Evolutionary conservation across 2,797 vertebrate genomes (phyloP), one percentile per base, ranked within the genome.

Genomic region (Hippocampus kuda): DNA sequence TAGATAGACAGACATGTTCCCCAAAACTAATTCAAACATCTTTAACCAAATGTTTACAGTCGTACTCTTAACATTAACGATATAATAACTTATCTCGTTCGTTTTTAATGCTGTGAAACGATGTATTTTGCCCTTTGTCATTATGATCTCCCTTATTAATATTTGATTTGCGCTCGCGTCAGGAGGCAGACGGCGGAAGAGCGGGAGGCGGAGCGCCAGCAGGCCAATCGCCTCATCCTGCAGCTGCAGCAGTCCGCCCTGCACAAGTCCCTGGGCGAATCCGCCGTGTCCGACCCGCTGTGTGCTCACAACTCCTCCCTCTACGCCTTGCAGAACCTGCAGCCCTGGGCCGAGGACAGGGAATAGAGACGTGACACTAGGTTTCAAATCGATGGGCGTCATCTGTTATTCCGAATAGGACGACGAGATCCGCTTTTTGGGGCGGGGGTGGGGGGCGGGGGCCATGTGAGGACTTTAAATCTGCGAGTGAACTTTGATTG

Each of bases 171-270:
- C 22, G 2, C 2, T 65, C 42, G 30, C n/a, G 69, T 5, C 86
- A 98, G 96, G 92, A 90, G 96, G 79, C 96, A 98, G 89, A 98
- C 96, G 0, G 96, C 96, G 0, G 96, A 98, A 82, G 96, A 98
- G 83, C 88, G 96, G 12, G 96, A 98, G 87, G 94, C 95, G 0
- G 96, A 98, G 89, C 90, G 96, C 74, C 96, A 98, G 76, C 96
- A 97, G 74, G 95, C 95, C 72, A 94, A 93, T 82, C 91, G 96
- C 5, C 92, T 98, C 84, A 93, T 98, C 87, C 87, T 98, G 83
- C 96, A 97, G 89, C 93, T 98, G 83, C 95, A 96, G 87, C 94
- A 96, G 75, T 94, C 95, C 79, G 94, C 94, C 80, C 92, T 98
- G 68, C 94, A 95, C 72, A 94, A 98, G 88, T 94, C 93, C 63